A percentile compares a stretch with the other conserved stretches of the same genome.
These are phyloP conservation scores for Psittacula echo DNA, from an alignment of 2,797 vertebrate genomes.

Conservation along the genomic window DNA sequence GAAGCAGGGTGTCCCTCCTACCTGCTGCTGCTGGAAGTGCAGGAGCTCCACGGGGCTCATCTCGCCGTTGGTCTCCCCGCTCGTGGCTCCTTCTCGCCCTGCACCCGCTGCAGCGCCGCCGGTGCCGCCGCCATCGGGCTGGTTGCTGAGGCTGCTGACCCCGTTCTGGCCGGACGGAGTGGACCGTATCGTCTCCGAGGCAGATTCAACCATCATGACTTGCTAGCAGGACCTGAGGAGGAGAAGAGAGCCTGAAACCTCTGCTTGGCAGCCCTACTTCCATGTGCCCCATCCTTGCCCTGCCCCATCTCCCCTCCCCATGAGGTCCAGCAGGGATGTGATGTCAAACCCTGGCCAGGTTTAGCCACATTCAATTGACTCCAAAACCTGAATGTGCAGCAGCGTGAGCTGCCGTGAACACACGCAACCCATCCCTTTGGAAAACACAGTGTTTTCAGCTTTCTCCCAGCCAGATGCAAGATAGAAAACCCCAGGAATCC, in stretches of 20 bases:
- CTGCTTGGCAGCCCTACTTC: neutral
- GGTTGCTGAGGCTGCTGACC: slow-evolving; percentile 94
- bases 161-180: slow-evolving; percentile 94
- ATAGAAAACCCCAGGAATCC: neutral
- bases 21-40: slow-evolving; percentile 99
- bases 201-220: slow-evolving; percentile 99
- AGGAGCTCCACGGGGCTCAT: slow-evolving; percentile 95
- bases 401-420: accelerated
- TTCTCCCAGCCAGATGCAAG: neutral
- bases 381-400: neutral
- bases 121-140: slow-evolving; percentile 86
- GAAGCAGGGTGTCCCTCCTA: slow-evolving; percentile 27
- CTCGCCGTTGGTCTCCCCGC: slow-evolving; percentile 93
- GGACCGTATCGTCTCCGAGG: slow-evolving; percentile 98
- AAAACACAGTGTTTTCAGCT: neutral
- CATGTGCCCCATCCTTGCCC: accelerated
- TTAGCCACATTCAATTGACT: accelerated
- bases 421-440: accelerated
- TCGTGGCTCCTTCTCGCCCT: slow-evolving; percentile 84
- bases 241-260: neutral
- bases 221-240: slow-evolving; percentile 74
- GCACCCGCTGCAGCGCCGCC: slow-evolving; percentile 76
- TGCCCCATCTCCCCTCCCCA: accelerated
- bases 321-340: neutral
- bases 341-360: accelerated